phyloP scores from a whole-genome alignment of 2,113 vertebrate species.

The Elaphurus davidianus region DNA sequence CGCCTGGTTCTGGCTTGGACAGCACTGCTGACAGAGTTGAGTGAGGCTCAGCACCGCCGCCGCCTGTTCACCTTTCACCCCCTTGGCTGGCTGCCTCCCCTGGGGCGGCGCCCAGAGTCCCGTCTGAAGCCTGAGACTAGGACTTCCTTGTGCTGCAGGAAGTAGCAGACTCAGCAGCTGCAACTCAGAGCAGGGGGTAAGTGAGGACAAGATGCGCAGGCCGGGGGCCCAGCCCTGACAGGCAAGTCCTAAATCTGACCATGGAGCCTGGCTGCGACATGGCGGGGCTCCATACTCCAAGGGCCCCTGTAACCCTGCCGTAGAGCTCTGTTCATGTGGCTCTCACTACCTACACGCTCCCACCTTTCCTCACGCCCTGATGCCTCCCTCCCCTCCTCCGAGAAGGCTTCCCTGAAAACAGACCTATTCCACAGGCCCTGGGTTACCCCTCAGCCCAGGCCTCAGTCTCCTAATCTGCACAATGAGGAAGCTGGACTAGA shows the following conservation, averaged over 20 bases:
- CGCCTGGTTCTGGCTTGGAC: not conserved
- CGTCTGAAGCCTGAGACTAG: not conserved
- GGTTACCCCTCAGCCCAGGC: not conserved
- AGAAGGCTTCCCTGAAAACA: not conserved
- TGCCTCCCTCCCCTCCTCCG: not conserved
- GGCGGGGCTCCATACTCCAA: not conserved
- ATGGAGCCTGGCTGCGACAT: accelerated
- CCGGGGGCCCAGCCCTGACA: not conserved
- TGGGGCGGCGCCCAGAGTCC: slow-evolving; percentile 25
- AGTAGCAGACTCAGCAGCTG: slow-evolving; percentile 6
- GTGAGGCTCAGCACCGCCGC: not conserved
- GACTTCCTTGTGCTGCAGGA: not conserved
- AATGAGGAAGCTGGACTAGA: not conserved
- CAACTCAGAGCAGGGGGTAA: not conserved
- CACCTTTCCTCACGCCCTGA: not conserved
- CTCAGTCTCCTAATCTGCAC: not conserved
- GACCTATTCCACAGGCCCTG: not conserved
- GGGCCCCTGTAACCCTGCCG: not conserved
- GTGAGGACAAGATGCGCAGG: not conserved
- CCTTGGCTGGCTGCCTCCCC: slow-evolving; percentile 29
- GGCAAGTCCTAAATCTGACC: not conserved
- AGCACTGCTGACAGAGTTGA: not conserved
- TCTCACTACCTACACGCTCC: not conserved
- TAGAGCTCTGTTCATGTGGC: not conserved
- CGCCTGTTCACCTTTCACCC: slow-evolving; percentile 54